phyloP scores from a whole-genome alignment of 37 sponge, comb jelly and placozoan species.

The Agelas oroides region DNA sequence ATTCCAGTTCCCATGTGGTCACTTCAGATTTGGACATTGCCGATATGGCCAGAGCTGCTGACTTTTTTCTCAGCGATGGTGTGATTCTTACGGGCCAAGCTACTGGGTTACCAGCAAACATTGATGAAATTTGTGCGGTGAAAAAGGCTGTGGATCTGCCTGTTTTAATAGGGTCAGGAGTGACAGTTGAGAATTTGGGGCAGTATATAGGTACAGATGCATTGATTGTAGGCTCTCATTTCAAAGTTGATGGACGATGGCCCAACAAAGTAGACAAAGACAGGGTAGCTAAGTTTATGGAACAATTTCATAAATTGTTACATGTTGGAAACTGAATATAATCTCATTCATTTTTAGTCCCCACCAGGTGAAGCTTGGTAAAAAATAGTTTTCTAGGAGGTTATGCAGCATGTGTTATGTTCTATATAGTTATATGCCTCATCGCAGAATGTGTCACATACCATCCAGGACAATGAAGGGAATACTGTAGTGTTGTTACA shows the following conservation, averaged over 20 bases:
- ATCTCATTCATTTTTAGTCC: too few relatives aligned
- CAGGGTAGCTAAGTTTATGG: slow-evolving; percentile 72
- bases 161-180: slow-evolving; percentile 89
- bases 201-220: slow-evolving; percentile 57
- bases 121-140: slow-evolving; percentile 41
- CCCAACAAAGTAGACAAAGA: slow-evolving; percentile 48
- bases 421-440: too few relatives aligned
- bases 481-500: too few relatives aligned
- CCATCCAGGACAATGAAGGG: too few relatives aligned
- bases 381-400: too few relatives aligned
- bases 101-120: slow-evolving; percentile 71
- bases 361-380: too few relatives aligned
- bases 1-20: slow-evolving; percentile 82
- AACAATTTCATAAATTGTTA: slow-evolving; percentile 5
- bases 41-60: slow-evolving; percentile 83
- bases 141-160: slow-evolving; percentile 48
- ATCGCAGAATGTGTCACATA: too few relatives aligned
- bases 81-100: slow-evolving; percentile 80
- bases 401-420: too few relatives aligned
- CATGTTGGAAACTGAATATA: not conserved
- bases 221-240: slow-evolving; percentile 90
- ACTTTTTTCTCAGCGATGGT: slow-evolving; percentile 89
- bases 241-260: slow-evolving; percentile 86
- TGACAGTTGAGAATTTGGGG: slow-evolving; percentile 71
- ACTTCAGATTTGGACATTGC: slow-evolving; percentile 73